Evolutionary conservation across 1,140 invertebrate species (phyloP), one percentile per base, ranked within the genome.

Genomic region (Leptoteleia sp.): DNA sequence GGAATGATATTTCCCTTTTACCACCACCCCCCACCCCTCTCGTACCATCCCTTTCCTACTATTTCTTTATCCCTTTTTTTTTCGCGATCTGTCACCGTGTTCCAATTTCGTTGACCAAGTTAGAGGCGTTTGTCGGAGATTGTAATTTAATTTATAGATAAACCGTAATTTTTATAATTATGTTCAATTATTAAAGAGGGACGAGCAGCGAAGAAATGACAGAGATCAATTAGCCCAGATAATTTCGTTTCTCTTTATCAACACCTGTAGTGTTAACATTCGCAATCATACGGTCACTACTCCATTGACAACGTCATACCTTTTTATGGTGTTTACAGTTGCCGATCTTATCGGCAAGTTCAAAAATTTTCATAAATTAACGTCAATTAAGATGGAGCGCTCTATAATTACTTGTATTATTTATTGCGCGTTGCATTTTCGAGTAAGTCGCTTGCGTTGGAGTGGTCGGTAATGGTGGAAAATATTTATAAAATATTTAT

Each of bases 351-450:
- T 70, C 65, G 16, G 0, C 5, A n/a, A 12, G 22, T 11, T 25
- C 31, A 31, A 13, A 48, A 59, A 42, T 70, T 70, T 70, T 70
- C 65, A 70, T 70, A 59, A 55, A 70, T 70, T 70, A 59, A 70
- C 16, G 16, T 50, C 59, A 48, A 70, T 70, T 59, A 52, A 42
- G 19, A 50, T 4, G 35, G 25, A 15, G 52, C 7, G n/a, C 43
- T 50, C 15, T 59, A 50, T 59, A 70, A 59, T 70, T 70, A 70
- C 48, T 29, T 68, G 15, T 45, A 27, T 67, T 54, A 54, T 54
- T 15, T 67, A 67, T 35, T 27, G 48, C 8, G 3, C 17, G 12
- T 15, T 27, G 50, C n/a, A n/a, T n/a, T 47, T 67, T 55, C n/a
- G 22, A 37, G 31, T n/a, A 43, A 52, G 27, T 29, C 8, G 13